Base-by-base conservation (phyloP, 1,140 invertebrate species). In the Zaprionus africanus region DNA sequence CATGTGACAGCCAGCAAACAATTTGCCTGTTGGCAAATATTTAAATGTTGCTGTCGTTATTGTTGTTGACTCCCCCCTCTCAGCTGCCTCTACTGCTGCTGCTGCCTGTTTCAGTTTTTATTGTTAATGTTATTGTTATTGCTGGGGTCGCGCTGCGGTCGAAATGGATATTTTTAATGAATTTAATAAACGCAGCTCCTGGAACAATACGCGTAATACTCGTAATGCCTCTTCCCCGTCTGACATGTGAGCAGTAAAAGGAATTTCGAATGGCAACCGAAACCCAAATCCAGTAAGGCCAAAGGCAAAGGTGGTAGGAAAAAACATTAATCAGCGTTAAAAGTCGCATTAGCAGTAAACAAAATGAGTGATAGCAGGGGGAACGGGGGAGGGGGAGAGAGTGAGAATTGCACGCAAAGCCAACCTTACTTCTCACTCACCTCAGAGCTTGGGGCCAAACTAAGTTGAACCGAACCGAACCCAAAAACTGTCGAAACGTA, bases 291-390 rank as follows among this genome's bases (percentile, higher is more conserved):
- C 78, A 46, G 41, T 9, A 22, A 34, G 17, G 46, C 5, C 34
- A 65, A 65, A 38, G 36, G 62, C 51, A 73, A 83, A 80, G 51
- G 67, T 56, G 51, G 49, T 61, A 62, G 31, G 62, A 57, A 66
- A 60, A 65, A 82, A 79, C 85, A 90, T 90, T 90, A 90, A 90
- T 90, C 85, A 90, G 85, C 85, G 85, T 90, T 90, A 90, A 90
- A 90, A 90, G 85, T 90, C 85, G 85, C 85, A 90, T 90, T 88
- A 85, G 82, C 82, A 81, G 78, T 81, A 84, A 84, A 84, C 81
- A 81, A 88, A 87, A 63, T 72, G 69, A 85, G 81, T 57, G 28
- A 24, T 31, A n/a, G 28, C 24, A 12, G 46, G 46, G 22, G 22
- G 22, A 22, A 22, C n/a, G n/a, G n/a, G n/a, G n/a, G n/a, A 9